Percentiles rank a stretch among this genome's conserved stretches.
These are phyloP conservation scores for Cuniculus paca DNA, from an alignment of 2,797 vertebrate genomes.

Conservation along the genomic window DNA sequence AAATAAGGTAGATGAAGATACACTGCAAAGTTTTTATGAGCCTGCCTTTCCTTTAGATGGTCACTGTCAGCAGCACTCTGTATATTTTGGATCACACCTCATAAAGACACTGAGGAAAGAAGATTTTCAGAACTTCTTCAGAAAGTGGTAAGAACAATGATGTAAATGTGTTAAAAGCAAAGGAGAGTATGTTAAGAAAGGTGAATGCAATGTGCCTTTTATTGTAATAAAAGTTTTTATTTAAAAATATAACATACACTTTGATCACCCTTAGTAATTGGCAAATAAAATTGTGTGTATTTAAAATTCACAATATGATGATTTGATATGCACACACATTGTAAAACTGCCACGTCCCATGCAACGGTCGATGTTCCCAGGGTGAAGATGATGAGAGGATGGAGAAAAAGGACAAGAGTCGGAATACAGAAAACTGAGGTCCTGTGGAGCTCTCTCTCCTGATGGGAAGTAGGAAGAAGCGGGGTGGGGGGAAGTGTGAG, in stretches of 20 bases:
- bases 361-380: not conserved
- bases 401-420: not conserved
- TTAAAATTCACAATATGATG: not conserved
- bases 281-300: not conserved
- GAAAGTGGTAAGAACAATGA: not conserved
- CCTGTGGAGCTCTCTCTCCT: no score
- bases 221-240: not conserved
- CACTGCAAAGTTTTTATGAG: not conserved
- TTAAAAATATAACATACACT: not conserved
- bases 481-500: no score
- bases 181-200: not conserved
- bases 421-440: not conserved
- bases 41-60: not conserved
- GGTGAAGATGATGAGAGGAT: not conserved
- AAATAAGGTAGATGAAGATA: not conserved
- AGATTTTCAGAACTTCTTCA: not conserved
- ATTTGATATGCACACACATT: no score
- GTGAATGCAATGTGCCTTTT: not conserved
- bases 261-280: not conserved
- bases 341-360: not conserved
- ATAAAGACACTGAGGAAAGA: not conserved
- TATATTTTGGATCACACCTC: not conserved
- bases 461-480: no score
- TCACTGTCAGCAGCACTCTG: not conserved
- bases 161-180: not conserved